Base-by-base conservation (phyloP, 2,113 vertebrate genomes). In the Sarotherodon lohbergeri region DNA sequence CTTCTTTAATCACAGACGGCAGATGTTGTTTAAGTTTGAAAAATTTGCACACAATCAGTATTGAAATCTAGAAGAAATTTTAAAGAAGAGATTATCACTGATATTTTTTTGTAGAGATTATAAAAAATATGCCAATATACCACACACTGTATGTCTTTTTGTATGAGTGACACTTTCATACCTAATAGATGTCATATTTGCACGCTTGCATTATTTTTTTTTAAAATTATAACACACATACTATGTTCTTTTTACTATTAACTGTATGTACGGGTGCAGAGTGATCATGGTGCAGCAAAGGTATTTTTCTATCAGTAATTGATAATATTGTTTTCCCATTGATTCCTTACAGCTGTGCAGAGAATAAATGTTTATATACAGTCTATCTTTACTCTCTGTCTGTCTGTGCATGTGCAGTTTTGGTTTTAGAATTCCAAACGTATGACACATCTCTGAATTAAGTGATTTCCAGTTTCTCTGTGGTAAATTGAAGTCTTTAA, bases 221-320 rank as follows among this genome's bases (percentile, higher is more conserved):
- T 85, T 41, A 1, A 34, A 56, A 85, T 55, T 86, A 88, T 81
- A 36, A 73, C 39, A 76, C 29, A 80, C 80, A 48, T 46, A 17
- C 4, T 41, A 81, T 86, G 46, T 85, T 66, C 82, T 89, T 80
- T 91, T 91, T 88, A 66, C 63, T 91, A 92, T 59, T 91, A 39
- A 82, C 52, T 88, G 24, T 92, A 82, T 86, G 87, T 93, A 73
- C 6, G 89, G 82, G 50, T 93, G 90, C 87, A 39, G 57, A 89
- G 84, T 93, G 78, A 90, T 80, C 48, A 89, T 82, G 89, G 89
- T 95, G 92, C 92, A 88, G 81, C 86, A 96, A 86, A 94, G 32
- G 89, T 95, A 96, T 96, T 96, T 95, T 96, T 95, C 71, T 96
- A 96, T 91, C 52, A 73, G 61, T 89, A 80, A 87, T 34, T 68